Evolutionary conservation across 2,888 invertebrate species (phyloP), one percentile per base, ranked within the genome.

Genomic region (Tenthredo scrophulariae): DNA sequence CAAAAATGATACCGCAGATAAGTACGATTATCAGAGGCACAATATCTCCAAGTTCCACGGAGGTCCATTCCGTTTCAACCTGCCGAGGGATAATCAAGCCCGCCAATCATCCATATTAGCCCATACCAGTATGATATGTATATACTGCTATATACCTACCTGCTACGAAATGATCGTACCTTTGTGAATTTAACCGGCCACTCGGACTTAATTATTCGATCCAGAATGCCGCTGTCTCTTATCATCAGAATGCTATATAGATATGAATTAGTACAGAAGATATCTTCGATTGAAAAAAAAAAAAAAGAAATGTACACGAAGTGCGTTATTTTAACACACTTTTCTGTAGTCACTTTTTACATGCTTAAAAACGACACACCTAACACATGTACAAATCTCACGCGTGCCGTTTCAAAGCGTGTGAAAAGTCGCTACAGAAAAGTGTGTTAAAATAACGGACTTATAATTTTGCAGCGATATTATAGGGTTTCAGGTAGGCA

Each of bases 161-260:
- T 90, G 89, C 85, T 90, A 89, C 29, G 89, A 88, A 26, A 89
- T 87, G 7, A n/a, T 43, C 29, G 15, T 40, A 65, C 77, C 67
- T 77, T 77, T 5, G 43, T 7, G n/a, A 84, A 79, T 46, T 84
- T 77, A 7, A 46, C 13, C 54, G 83, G 72, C 72, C 62, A 46
- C 26, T 84, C 85, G 83, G 43, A n/a, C 22, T 46, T 58, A 4
- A 93, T 87, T 10, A 93, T 86, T 33, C 92, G 90, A 65, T 93
- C 91, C 29, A 93, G 88, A 37, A 93, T 87, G 1, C 93, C 93
- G 77, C 92, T 91, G 84, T 93, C 92, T 37, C 90, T 89, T 87
- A 93, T 87, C 85, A 91, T 84, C 7, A 93, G 86, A 74, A 93
- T 91, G 65, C 93, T 93, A 85, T 40, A 18, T 6, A 70, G 26